These are phyloP conservation scores for Tauraco hartlaubi DNA, from an alignment of 2,797 vertebrate genomes.

Conservation along the genomic window DNA sequence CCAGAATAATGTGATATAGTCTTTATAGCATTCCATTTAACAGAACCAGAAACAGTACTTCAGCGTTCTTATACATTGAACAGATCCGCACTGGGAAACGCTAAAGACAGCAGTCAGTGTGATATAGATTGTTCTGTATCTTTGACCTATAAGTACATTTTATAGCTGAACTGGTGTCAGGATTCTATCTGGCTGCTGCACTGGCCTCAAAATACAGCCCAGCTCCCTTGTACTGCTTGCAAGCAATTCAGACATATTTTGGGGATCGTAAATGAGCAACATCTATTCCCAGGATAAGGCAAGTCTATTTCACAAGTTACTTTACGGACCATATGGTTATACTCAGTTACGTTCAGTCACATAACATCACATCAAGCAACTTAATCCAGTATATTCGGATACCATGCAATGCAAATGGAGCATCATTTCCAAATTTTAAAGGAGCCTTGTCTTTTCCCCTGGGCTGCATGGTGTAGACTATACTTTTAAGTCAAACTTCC, in stretches of 20 bases:
- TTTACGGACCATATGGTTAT: constrained; percentile 68
- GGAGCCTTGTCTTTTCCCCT: neutral
- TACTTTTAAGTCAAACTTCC: constrained; percentile 59
- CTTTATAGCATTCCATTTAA: neutral
- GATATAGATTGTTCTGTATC: constrained; percentile 2
- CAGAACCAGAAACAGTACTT: neutral
- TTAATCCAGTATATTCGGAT: constrained; percentile 57
- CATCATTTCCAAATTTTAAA: constrained; percentile 47
- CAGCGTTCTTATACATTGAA: neutral
- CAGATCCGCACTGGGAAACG: neutral
- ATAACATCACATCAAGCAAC: constrained; percentile 61
- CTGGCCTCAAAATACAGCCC: constrained; percentile 1
- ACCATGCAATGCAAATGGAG: constrained; percentile 55
- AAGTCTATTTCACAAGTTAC: constrained; percentile 70
- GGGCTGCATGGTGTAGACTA: neutral
- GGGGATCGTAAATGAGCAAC: constrained; percentile 57
- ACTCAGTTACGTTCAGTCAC: constrained; percentile 56
- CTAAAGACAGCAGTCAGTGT: neutral
- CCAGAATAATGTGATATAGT: neutral
- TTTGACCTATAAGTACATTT: constrained; percentile 29
- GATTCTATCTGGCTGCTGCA: constrained; percentile 14
- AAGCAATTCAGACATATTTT: constrained; percentile 31
- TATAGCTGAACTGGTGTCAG: constrained; percentile 9
- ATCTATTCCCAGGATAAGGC: constrained; percentile 58
- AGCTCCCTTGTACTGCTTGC: neutral